Evolutionary conservation across 1,140 invertebrate species (phyloP), one percentile per base, ranked within the genome.

Genomic region (Pteromalus puparum): DNA sequence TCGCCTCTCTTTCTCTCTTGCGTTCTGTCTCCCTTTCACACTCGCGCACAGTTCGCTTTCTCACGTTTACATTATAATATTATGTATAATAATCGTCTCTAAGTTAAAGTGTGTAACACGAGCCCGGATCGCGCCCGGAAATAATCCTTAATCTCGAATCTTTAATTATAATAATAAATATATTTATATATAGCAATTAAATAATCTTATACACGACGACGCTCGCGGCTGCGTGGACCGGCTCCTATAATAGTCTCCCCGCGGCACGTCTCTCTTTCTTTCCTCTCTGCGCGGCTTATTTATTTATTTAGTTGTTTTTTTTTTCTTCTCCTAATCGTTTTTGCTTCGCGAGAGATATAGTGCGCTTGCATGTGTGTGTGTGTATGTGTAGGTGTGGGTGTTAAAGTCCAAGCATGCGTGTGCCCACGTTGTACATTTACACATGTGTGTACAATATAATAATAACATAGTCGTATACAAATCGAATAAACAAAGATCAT

Each of bases 121-220:
- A 87, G 86, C 88, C 89, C 87, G 87, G 88, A 86, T 87, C 81
- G 86, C 86, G 87, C 86, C 87, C 87, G 85, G 87, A 88, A 90
- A 90, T 88, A 88, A 88, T 88, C 86, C 83, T 82, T 86, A 88
- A 85, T 77, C 77, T 87, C 86, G 86, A 87, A 88, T 85, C 34
- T 78, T 87, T 85, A 75, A 84, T 83, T 42, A 82, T 61, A 81
- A 83, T 83, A 76, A 83, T 86, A 74, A 85, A 76, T 85, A 73
- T 53, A 88, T 90, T 83, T 88, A 88, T 89, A 88, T 88, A 88
- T 88, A 89, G 87, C 86, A 89, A 90, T 88, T 83, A 89, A 89
- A 89, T 88, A 88, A 87, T 88, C 84, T 87, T 87, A 87, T 87
- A 86, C 81, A 87, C 65, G 79, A 85, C 85, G 85, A 83, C 78